Evolutionary conservation across 2,113 vertebrate genomes (phyloP).

Genomic region (Psophia crepitans): DNA sequence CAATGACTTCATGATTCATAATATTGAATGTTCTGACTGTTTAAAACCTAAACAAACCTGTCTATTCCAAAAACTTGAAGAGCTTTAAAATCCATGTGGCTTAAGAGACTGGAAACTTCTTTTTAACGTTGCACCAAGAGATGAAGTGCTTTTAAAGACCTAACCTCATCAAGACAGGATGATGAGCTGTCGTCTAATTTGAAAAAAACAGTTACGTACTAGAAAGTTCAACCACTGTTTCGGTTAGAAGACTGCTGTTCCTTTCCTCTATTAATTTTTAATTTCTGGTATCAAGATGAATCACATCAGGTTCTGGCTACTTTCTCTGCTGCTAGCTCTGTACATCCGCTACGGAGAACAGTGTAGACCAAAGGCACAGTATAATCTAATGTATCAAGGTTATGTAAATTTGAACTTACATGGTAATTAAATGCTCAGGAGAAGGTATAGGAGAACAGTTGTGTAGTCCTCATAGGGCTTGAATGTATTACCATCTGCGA

Average conservation of each 20-base stretch:
- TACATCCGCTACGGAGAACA: neutral
- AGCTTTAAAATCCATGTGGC: neutral
- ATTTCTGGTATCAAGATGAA: neutral
- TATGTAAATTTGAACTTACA: constrained; percentile 4
- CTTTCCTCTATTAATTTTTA: neutral
- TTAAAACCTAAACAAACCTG: neutral
- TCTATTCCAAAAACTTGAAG: neutral
- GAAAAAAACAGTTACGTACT: neutral
- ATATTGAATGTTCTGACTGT: neutral
- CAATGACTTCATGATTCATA: constrained; percentile 22
- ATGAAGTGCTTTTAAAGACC: neutral
- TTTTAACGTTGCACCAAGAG: neutral
- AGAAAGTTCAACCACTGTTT: neutral
- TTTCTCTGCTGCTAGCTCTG: neutral
- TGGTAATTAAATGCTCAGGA: neutral
- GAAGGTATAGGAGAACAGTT: neutral
- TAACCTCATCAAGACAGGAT: neutral
- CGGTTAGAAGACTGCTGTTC: neutral
- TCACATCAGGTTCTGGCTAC: neutral
- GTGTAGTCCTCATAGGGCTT: neutral
- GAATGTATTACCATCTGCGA: neutral
- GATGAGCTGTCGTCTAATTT: neutral
- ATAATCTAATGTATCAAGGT: neutral
- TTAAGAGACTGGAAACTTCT: neutral
- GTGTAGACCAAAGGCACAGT: neutral